Evolutionary conservation across 2,888 invertebrate genomes (phyloP).

Genomic region (Pilophorus perplexus): DNA sequence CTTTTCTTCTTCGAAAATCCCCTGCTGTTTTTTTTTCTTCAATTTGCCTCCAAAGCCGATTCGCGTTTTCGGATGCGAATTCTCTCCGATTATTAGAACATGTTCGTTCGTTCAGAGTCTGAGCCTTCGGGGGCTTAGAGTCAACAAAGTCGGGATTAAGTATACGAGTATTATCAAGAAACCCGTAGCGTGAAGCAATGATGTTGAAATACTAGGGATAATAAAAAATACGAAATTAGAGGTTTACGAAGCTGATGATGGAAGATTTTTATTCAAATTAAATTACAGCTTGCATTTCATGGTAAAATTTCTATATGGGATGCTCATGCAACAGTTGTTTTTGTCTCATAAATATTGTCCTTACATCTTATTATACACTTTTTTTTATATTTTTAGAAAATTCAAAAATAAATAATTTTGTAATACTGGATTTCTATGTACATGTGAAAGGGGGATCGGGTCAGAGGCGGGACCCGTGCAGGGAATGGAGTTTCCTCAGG

Average conservation of each 20-base stretch:
- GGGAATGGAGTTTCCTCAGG: conserved; percentile 63
- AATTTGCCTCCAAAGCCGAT: too few relatives aligned
- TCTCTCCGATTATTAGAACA: too few relatives aligned
- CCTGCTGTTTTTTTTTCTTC: too few relatives aligned
- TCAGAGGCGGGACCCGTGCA: conserved; percentile 44
- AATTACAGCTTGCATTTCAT: conserved; percentile 17
- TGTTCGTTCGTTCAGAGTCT: too few relatives aligned
- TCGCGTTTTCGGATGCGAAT: too few relatives aligned
- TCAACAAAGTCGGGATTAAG: too few relatives aligned
- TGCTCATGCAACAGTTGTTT: conserved; percentile 22
- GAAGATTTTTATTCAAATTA: conserved; percentile 30
- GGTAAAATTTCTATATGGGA: conserved; percentile 19
- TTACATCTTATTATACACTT: conserved; percentile 23
- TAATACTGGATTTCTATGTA: conserved; percentile 39
- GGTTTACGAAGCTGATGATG: conserved; percentile 7
- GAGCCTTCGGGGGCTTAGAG: too few relatives aligned
- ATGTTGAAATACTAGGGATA: too few relatives aligned
- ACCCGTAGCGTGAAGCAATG: too few relatives aligned
- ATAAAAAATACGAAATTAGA: not conserved
- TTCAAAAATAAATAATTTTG: conserved; percentile 38
- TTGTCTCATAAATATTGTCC: conserved; percentile 33
- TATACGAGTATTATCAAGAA: too few relatives aligned
- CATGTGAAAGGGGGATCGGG: conserved; percentile 22
- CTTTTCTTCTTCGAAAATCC: too few relatives aligned
- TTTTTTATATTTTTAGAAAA: conserved; percentile 24